Evolutionary conservation across 1,140 invertebrate genomes (phyloP).

Genomic region (Cotesia chilonis): DNA sequence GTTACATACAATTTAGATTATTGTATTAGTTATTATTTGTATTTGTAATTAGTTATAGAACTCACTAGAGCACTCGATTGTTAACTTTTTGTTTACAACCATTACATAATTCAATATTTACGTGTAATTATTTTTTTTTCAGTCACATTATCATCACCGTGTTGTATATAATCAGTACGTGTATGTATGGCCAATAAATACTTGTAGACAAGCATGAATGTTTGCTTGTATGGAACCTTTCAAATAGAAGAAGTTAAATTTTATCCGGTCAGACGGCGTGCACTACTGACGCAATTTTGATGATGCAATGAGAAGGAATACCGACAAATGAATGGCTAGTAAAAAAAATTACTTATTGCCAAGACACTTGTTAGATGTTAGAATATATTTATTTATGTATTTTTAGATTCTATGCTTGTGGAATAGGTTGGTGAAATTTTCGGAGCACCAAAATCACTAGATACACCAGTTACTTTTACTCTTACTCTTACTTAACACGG

Average conservation of each 20-base stretch:
- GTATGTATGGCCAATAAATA: no score
- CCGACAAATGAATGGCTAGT: conserved; percentile 1
- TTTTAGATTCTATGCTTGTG: no score
- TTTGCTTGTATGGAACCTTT: neutral
- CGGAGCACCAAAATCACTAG: no score
- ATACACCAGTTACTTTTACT: no score
- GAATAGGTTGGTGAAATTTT: no score
- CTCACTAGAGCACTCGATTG: neutral
- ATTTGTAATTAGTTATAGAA: neutral
- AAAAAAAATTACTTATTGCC: neutral
- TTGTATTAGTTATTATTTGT: neutral
- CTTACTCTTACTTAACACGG: no score
- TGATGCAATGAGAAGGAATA: neutral
- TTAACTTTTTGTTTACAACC: no score
- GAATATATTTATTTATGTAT: neutral
- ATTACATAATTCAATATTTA: no score
- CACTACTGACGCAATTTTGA: conserved; percentile 2
- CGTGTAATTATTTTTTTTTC: no score
- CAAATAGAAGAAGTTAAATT: neutral
- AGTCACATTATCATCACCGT: no score
- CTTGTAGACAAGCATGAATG: no score
- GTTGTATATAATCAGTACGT: no score
- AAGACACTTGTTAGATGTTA: conserved; percentile 7
- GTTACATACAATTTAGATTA: conserved; percentile 1
- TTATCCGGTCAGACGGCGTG: conserved; percentile 4